A percentile compares a stretch with the other conserved stretches of the same genome.
Evolutionary conservation across 30 jellyfish, hydroid and myxozoan species (phyloP).

Genomic region (Turritopsis rubra): DNA sequence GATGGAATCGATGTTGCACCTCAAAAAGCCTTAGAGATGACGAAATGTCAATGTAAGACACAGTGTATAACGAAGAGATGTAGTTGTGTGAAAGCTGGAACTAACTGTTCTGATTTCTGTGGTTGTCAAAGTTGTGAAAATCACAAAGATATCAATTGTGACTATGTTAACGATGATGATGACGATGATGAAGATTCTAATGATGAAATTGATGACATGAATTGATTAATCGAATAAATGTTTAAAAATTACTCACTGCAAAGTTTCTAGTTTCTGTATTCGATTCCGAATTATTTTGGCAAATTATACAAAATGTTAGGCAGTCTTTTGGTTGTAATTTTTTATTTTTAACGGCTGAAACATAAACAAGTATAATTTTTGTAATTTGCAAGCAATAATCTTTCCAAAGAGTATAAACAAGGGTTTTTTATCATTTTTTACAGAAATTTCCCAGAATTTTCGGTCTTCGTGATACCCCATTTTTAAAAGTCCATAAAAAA

Average conservation of each 20-base stretch:
- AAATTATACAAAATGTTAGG: no score
- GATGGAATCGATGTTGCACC: neutral
- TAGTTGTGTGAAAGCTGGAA: neutral
- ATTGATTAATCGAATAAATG: neutral
- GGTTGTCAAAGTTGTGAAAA: conserved; percentile 2
- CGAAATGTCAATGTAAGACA: neutral
- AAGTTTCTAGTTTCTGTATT: neutral
- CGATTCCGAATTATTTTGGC: no score
- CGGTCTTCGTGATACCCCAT: neutral
- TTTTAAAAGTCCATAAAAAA: no score
- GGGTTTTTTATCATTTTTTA: neutral
- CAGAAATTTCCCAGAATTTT: neutral
- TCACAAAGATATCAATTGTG: neutral
- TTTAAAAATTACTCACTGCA: neutral
- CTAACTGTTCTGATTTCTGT: neutral
- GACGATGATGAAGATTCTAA: neutral
- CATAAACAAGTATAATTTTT: neutral
- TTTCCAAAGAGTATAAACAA: neutral
- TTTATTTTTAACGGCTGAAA: neutral
- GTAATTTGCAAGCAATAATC: neutral
- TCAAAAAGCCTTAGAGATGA: neutral
- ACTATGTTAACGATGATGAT: no score
- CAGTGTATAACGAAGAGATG: neutral
- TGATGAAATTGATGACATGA: neutral
- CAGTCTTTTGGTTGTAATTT: neutral